A percentile compares a stretch with the other conserved stretches of the same genome.
phyloP scores from a whole-genome alignment of 2,797 vertebrate genomes.

The Catamblyrhynchus diadema region DNA sequence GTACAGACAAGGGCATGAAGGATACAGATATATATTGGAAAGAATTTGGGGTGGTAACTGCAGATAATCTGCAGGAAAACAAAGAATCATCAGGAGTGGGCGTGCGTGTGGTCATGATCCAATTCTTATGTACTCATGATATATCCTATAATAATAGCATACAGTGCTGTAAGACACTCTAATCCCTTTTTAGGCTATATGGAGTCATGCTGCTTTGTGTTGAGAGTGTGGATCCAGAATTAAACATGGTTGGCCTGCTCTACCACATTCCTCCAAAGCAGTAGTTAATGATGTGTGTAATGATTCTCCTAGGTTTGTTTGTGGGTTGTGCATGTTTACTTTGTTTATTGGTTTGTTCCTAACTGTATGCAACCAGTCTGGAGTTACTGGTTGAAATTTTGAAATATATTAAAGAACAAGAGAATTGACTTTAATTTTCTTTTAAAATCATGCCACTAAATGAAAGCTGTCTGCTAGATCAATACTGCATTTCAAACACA shows the following conservation, averaged over 20 bases:
- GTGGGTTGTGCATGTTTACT: not conserved
- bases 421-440: not conserved
- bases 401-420: not conserved
- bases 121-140: not conserved
- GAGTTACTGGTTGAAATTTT: not conserved
- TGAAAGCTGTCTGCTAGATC: not conserved
- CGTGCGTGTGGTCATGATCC: not conserved
- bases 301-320: not conserved
- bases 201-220: not conserved
- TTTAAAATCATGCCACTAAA: not conserved
- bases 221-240: not conserved
- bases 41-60: not conserved
- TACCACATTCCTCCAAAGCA: not conserved
- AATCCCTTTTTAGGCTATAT: not conserved
- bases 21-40: not conserved
- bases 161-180: not conserved
- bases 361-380: not conserved
- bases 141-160: constrained; percentile 14
- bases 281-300: not conserved
- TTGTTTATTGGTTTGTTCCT: not conserved
- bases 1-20: not conserved
- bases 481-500: not conserved
- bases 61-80: constrained; percentile 2
- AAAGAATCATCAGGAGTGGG: not conserved
- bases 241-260: not conserved